phyloP scores from a whole-genome alignment of 2,113 vertebrate genomes.

The Neolamprologus tretocephalus region DNA sequence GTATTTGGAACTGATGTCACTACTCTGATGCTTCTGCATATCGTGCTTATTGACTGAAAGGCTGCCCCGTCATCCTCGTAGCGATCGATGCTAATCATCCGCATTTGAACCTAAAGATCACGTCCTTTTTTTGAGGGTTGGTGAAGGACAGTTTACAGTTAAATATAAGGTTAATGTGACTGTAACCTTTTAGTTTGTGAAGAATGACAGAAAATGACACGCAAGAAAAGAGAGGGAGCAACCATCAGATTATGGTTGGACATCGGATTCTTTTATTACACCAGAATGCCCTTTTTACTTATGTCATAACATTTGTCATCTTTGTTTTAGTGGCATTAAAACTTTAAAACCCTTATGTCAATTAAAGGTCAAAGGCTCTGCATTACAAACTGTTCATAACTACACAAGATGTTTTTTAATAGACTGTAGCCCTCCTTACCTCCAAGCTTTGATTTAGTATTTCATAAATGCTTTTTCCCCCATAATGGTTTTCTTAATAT shows the following conservation, averaged over 20 bases:
- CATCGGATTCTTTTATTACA: neutral
- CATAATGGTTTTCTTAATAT: neutral
- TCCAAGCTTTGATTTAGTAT: neutral
- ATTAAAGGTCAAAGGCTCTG: neutral
- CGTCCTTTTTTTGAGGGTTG: neutral
- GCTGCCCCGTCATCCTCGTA: neutral
- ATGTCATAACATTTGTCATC: neutral
- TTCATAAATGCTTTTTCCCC: neutral
- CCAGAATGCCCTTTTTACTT: neutral
- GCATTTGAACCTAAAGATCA: neutral
- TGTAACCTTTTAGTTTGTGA: neutral
- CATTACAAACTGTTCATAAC: neutral
- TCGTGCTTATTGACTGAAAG: neutral
- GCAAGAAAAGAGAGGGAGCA: neutral
- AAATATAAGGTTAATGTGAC: neutral
- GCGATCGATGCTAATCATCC: neutral
- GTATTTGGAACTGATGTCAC: neutral
- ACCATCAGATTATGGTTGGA: neutral
- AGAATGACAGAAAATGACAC: neutral
- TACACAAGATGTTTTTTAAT: neutral
- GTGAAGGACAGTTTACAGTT: neutral
- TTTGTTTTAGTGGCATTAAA: neutral
- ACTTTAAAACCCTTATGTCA: neutral
- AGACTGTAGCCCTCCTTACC: constrained; percentile 4
- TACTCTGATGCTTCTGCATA: neutral